These are phyloP conservation scores for Diachasmimorpha longicaudata DNA, from an alignment of 1,140 invertebrate genomes.

Conservation along the genomic window DNA sequence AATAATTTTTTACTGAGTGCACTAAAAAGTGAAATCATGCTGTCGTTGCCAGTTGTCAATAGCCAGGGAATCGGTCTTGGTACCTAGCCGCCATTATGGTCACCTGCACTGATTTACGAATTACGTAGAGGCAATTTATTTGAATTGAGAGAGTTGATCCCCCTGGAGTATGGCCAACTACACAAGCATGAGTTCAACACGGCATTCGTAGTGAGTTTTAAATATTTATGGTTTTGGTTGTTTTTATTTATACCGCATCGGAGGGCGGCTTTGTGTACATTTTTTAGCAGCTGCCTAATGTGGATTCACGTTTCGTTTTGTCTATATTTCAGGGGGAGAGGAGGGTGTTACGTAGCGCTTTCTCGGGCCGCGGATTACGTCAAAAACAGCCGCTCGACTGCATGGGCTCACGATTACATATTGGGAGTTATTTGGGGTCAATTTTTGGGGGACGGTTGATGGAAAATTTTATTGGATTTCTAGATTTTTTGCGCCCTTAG, in stretches of 20 bases:
- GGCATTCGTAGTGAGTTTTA: slow-evolving; percentile 59
- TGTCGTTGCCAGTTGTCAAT: background rate
- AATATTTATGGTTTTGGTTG: background rate
- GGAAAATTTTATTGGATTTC: too few species aligned
- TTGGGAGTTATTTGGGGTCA: too few species aligned
- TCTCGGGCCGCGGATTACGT: background rate
- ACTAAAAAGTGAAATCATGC: background rate
- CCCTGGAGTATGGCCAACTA: slow-evolving; percentile 51
- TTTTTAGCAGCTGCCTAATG: too few species aligned
- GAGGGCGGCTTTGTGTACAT: too few species aligned
- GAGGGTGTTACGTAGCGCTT: background rate
- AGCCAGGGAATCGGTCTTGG: background rate
- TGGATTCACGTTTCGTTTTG: background rate
- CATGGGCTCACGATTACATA: too few species aligned
- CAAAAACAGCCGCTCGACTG: background rate
- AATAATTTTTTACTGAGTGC: background rate
- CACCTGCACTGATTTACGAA: background rate
- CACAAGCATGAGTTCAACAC: slow-evolving; percentile 49
- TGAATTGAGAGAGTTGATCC: background rate
- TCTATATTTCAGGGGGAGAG: background rate
- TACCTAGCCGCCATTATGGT: slow-evolving; percentile 14
- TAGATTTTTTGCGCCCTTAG: too few species aligned
- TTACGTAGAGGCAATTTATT: slow-evolving; percentile 11
- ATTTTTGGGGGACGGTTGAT: too few species aligned
- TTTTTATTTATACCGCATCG: background rate